phyloP scores from a whole-genome alignment of 2,797 vertebrate genomes.

The Peromyscus eremicus region DNA sequence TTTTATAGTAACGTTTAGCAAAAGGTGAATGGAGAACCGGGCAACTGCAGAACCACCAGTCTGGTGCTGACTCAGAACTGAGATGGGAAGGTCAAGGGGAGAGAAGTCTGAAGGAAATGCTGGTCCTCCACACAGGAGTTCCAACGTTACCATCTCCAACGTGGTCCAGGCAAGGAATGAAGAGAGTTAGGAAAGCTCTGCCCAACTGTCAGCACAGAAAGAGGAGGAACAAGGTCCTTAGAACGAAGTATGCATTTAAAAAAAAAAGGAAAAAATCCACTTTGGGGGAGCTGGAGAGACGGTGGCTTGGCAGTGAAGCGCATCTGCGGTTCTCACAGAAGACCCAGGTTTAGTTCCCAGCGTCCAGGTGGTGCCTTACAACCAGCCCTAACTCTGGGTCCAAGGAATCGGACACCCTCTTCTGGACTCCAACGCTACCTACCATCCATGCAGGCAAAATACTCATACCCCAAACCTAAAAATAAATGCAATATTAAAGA shows the following conservation, averaged over 20 bases:
- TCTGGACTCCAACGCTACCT: neutral
- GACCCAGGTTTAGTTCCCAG: neutral
- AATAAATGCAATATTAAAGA: neutral
- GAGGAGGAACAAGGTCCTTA: neutral
- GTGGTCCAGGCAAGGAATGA: neutral
- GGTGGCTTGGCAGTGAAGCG: neutral
- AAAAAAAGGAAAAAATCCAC: neutral
- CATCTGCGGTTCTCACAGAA: neutral
- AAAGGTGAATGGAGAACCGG: neutral
- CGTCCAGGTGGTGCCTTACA: too few relatives aligned
- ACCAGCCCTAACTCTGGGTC: neutral
- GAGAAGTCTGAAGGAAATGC: constrained; percentile 22
- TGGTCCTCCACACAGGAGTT: neutral
- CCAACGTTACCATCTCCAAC: constrained; percentile 31
- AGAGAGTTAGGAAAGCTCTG: constrained; percentile 35
- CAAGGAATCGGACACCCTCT: neutral
- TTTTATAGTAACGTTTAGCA: constrained; percentile 26
- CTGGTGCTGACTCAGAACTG: constrained; percentile 48
- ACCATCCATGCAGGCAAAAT: neutral
- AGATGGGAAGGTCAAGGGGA: constrained; percentile 53
- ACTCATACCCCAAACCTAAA: neutral
- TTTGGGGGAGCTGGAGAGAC: neutral
- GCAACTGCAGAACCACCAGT: constrained; percentile 36
- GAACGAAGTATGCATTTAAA: neutral
- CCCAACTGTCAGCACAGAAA: neutral